Evolutionary conservation across 2,113 vertebrate species (phyloP).

Genomic region (Cavia porcellus): DNA sequence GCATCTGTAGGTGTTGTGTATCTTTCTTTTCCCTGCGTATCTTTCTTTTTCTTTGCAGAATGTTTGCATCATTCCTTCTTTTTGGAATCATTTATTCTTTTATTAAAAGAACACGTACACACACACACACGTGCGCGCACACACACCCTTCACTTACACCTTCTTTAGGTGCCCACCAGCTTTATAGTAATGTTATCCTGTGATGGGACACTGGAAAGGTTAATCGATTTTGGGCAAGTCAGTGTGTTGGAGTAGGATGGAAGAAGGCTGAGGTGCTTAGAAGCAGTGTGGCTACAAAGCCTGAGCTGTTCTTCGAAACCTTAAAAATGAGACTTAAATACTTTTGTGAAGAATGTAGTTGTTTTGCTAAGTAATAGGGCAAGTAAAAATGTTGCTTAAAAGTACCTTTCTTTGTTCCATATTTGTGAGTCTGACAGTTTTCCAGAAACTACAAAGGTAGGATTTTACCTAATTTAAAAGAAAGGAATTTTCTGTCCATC

Average conservation of each 20-base stretch:
- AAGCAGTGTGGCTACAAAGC: neutral
- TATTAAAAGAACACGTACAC: neutral
- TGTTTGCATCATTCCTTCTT: neutral
- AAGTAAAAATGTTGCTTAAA: neutral
- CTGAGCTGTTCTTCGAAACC: neutral
- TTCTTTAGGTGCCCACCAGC: neutral
- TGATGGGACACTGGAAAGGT: neutral
- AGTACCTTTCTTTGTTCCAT: neutral
- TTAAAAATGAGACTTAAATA: neutral
- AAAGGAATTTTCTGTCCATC: neutral
- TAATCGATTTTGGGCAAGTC: neutral
- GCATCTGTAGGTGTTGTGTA: neutral
- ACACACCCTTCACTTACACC: neutral
- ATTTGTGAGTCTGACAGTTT: neutral
- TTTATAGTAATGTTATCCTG: neutral
- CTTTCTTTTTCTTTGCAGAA: neutral
- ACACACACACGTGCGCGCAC: neutral
- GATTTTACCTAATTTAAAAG: neutral
- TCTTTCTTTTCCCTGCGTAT: neutral
- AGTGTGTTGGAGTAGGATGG: fast-evolving
- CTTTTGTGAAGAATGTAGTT: neutral
- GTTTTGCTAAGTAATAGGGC: neutral
- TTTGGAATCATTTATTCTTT: neutral
- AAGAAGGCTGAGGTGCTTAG: neutral
- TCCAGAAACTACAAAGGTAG: neutral